Evolutionary conservation across 2,888 invertebrate species (phyloP), one percentile per base, ranked within the genome.

Genomic region (Seira sanloemensis): DNA sequence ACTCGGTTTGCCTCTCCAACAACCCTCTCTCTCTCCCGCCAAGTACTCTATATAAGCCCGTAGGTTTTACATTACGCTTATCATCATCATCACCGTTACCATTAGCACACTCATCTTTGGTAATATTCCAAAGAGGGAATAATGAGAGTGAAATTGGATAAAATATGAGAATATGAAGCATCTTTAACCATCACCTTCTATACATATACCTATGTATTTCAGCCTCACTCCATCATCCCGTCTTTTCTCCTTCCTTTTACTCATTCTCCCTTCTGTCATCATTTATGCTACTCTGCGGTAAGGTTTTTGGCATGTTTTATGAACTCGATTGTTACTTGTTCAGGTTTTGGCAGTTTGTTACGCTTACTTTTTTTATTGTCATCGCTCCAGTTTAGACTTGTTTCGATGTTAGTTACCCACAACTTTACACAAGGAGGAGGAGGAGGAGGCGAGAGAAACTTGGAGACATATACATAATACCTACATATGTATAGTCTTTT

Each of bases 81-180:
- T 12, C 37, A 37, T 4, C 37, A 37, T 37, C 37, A 37, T 37
- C 37, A 12, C 37, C 37, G 12, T 37, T 37, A 37, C 37, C 37
- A 37, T 37, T 37, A 37, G 37, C 37, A 37, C 37, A 37, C 37
- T 37, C 37, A 37, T 37, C 37, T 37, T 74, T 62, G 74, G 74
- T 37, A 74, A 65, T 27, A 62, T 74, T 74, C 74, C 74, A 73
- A 58, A 66, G 19, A 7, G 16, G 12, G 66, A 37, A 37, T 37
- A 37, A 37, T 37, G 37, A 4, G 37, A 24, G 24, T 24, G 25
- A 67, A 67, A 67, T 67, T 21, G 67, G 66, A 50, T 76, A 67
- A 66, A 76, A 76, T 76, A 76, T 76, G 76, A 76, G 76, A 67
- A 12, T 2, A 16, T 76, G 23, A 27, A 76, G 46, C 65, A 46